Evolutionary conservation across 2,113 vertebrate genomes (phyloP).

Genomic region (Spheniscus mendiculus): DNA sequence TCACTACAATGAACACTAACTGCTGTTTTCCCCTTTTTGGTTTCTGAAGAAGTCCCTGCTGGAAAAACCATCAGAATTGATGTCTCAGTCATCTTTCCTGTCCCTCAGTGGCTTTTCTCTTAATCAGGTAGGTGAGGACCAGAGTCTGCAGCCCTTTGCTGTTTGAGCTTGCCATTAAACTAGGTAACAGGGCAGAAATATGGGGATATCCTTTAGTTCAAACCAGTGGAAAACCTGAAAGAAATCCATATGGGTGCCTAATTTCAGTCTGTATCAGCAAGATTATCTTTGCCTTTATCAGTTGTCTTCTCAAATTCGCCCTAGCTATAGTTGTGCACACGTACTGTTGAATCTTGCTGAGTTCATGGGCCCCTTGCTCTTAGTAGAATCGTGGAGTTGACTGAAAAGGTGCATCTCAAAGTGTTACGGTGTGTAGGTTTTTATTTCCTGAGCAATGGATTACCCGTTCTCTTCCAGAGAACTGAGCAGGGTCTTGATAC

Average conservation of each 20-base stretch:
- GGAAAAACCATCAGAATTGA: conserved; percentile 88
- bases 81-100: conserved; percentile 88
- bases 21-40: background rate
- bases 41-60: conserved; percentile 85
- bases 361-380: background rate
- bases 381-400: background rate
- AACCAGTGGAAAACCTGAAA: background rate
- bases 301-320: background rate
- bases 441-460: background rate
- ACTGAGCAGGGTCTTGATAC: background rate
- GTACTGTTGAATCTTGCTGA: background rate
- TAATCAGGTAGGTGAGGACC: conserved; percentile 83
- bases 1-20: background rate
- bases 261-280: background rate
- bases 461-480: background rate
- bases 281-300: background rate
- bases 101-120: conserved; percentile 91
- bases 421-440: background rate
- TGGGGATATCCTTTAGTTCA: background rate
- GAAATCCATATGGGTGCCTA: background rate
- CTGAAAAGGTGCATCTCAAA: background rate
- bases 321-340: background rate
- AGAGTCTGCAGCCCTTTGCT: background rate
- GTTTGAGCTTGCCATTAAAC: background rate
- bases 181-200: background rate